Evolutionary conservation across 2,113 vertebrate genomes (phyloP).

Genomic region (Tetraodon nigroviridis): DNA sequence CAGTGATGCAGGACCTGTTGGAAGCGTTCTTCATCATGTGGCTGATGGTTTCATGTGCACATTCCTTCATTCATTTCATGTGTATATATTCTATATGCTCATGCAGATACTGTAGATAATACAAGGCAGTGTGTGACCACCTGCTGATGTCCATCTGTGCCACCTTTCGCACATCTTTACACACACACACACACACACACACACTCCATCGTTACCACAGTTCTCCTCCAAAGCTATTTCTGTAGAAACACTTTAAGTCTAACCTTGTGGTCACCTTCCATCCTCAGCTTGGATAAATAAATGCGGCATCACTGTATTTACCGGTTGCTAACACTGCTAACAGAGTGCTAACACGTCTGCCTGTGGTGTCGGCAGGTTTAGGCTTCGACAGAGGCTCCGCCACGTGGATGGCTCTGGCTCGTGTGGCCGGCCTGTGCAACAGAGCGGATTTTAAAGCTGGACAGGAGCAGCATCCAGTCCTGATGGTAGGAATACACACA

Average conservation of each 20-base stretch:
- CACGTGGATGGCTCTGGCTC: constrained; percentile 81
- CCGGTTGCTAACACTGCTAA: not conserved
- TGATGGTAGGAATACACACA: constrained; percentile 73
- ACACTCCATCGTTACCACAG: not conserved
- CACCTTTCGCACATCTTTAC: constrained; percentile 28
- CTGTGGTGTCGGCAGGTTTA: constrained; percentile 67
- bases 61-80: no score
- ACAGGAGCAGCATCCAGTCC: constrained; percentile 80
- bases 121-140: constrained; percentile 34
- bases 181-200: constrained; percentile 1
- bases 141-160: constrained; percentile 59
- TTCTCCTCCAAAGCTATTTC: constrained; percentile 19
- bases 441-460: constrained; percentile 84
- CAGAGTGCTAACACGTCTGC: not conserved
- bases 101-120: no score
- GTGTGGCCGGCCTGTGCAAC: constrained; percentile 87
- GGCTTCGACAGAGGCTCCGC: constrained; percentile 84
- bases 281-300: constrained; percentile 18
- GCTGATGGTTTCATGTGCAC: no score
- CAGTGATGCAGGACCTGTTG: no score
- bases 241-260: constrained; percentile 29
- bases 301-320: constrained; percentile 18
- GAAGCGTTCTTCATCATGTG: no score
- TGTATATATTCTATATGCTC: no score
- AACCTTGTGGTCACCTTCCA: no score